A percentile compares a stretch with the other conserved stretches of the same genome.
These are phyloP conservation scores for Contarinia nasturtii DNA, from an alignment of 1,140 invertebrate species.

Conservation along the genomic window DNA sequence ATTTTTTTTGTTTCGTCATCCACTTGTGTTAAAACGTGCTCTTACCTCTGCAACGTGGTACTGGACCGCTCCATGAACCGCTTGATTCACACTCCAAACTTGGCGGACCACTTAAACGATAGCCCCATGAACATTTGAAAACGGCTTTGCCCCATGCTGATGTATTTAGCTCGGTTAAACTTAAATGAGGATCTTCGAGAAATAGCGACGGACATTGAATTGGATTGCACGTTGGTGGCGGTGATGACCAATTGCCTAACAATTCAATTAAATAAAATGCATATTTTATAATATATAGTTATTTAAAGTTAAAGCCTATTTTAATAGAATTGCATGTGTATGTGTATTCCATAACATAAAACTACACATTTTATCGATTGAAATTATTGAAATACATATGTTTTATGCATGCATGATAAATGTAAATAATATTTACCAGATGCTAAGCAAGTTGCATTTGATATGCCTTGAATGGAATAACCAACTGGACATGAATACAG, in stretches of 20 bases:
- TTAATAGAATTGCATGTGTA: no score
- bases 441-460: constrained; percentile 52
- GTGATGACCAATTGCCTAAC: constrained; percentile 53
- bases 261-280: no score
- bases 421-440: constrained; percentile 31
- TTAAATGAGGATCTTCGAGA: constrained; percentile 29
- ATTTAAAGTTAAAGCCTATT: not conserved
- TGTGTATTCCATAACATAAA: no score
- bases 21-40: not conserved
- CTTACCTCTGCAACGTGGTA: constrained; percentile 52
- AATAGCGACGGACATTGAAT: constrained; percentile 49
- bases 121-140: constrained; percentile 68
- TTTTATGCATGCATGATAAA: not conserved
- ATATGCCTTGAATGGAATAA: constrained; percentile 43
- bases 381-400: not conserved
- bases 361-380: not conserved
- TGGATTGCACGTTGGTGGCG: constrained; percentile 46
- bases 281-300: no score
- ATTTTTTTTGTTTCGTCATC: not conserved
- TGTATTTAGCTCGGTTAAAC: constrained; percentile 31
- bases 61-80: constrained; percentile 55
- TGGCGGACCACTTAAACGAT: constrained; percentile 46
- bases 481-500: constrained; percentile 40
- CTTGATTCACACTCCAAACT: constrained; percentile 55
- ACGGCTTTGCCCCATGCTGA: constrained; percentile 42